phyloP scores from a whole-genome alignment of 2,113 vertebrate species.

The Rattus norvegicus region DNA sequence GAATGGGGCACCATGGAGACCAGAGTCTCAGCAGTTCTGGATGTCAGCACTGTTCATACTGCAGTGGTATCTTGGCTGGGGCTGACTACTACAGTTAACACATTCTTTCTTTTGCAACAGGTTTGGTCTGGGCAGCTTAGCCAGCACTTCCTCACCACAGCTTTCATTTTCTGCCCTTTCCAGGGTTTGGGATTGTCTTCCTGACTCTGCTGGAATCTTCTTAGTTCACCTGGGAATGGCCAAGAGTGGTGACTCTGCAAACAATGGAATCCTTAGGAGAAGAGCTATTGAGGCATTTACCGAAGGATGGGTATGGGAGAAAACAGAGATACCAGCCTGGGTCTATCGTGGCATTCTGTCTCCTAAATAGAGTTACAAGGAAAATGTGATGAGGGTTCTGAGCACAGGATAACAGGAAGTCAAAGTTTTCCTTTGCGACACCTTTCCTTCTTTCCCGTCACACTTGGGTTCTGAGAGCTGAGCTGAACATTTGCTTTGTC shows the following conservation, averaged over 20 bases:
- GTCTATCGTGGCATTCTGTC: neutral
- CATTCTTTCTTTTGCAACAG: neutral
- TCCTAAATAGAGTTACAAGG: neutral
- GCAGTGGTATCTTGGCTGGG: neutral
- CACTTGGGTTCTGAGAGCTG: neutral
- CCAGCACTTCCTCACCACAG: slow-evolving; percentile 61
- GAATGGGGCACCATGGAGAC: slow-evolving; percentile 25
- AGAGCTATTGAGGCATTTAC: neutral
- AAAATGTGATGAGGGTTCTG: neutral
- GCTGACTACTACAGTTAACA: slow-evolving; percentile 76
- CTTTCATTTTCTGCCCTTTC: slow-evolving; percentile 77
- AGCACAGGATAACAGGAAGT: neutral
- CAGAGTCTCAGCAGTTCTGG: slow-evolving; percentile 61
- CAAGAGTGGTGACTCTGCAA: neutral
- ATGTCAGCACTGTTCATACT: slow-evolving; percentile 48
- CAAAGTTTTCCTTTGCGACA: neutral
- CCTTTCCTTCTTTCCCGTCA: neutral
- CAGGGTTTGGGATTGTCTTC: slow-evolving; percentile 74
- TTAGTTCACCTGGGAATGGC: slow-evolving; percentile 25
- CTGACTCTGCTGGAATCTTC: slow-evolving; percentile 75
- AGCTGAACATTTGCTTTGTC: neutral
- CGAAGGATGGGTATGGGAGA: too few species aligned
- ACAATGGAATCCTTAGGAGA: neutral
- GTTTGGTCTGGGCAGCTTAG: neutral
- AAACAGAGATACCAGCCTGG: neutral